Evolutionary conservation across 2,888 invertebrate species (phyloP).

Genomic region (Andrena trimmerana): DNA sequence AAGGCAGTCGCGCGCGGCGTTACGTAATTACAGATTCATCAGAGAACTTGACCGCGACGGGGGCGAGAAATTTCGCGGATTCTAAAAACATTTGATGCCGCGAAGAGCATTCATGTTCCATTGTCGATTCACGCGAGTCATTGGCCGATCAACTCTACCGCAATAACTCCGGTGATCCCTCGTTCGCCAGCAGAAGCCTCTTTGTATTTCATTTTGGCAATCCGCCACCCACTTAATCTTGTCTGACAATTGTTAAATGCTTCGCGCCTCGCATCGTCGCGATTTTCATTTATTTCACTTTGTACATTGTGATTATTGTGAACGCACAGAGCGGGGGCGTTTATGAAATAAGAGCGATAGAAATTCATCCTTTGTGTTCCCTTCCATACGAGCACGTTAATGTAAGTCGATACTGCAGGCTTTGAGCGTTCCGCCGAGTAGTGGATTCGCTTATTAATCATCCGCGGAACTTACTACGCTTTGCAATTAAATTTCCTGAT

Average conservation of each 20-base stretch:
- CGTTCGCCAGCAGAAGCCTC: neutral
- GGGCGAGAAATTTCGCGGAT: neutral
- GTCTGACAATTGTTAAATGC: neutral
- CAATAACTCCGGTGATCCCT: neutral
- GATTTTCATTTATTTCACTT: neutral
- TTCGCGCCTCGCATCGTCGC: neutral
- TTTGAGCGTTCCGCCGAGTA: no score
- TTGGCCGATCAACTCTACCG: constrained; percentile 2
- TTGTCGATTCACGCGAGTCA: constrained; percentile 23
- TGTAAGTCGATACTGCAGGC: no score
- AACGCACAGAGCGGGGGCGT: no score
- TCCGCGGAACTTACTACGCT: no score
- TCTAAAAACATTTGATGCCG: constrained; percentile 21
- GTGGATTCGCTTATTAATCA: neutral
- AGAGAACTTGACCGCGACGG: neutral
- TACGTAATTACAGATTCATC: constrained; percentile 2
- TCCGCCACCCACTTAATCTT: constrained; percentile 1
- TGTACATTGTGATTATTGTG: neutral
- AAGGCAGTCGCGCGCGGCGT: neutral
- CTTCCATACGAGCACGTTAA: no score
- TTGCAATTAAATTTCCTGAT: neutral
- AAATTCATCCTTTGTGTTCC: no score
- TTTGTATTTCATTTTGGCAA: neutral
- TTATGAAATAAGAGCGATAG: no score
- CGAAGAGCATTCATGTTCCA: neutral